Evolutionary conservation across 1,140 invertebrate genomes (phyloP), one percentile per base, ranked within the genome.

Genomic region (Samia ricini): DNA sequence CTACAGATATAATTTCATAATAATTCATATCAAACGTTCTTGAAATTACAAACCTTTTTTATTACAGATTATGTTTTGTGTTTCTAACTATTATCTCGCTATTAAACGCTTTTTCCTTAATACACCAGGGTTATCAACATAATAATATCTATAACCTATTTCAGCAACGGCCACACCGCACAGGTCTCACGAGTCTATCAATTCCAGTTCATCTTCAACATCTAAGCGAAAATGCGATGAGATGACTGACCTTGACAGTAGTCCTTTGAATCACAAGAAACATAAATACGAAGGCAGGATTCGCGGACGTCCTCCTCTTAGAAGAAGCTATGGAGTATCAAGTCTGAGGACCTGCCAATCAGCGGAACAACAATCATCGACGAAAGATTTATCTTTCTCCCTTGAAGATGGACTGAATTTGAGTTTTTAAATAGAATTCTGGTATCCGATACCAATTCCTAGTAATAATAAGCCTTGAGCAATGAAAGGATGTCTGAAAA

Each of bases 281-380:
- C 77, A 88, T 8, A 90, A 85, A 48, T 91, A 82, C 24, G 77
- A 86, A 21, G 88, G 83, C 21, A 76, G 82, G 54, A 89, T 91
- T 52, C 63, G 73, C 20, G 86, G 88, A 1, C 74, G 89, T 24
- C 88, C 89, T 15, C 90, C 90, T 2, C 63, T 91, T 3, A 75
- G 73, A 23, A 68, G 61, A 29, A 84, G 76, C 42, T 64, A 69
- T 7, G 74, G 74, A 59, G 77, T 85, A 0, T 69, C 81, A 0
- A 64, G 60, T 5, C 62, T 85, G n/a, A 77, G 74, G 57, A 74
- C 59, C 42, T 68, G 68, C 0, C 63, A 71, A 33, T 84, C 82
- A 0, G 77, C 74, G 4, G 80, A 83, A 56, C 76, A 85, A 18
- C 71, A 73, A 0, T 71, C 69, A 0, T 49, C 79, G 15, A 22